These are phyloP conservation scores for Penaeus monodon DNA, from an alignment of 2,888 invertebrate species.

Conservation along the genomic window DNA sequence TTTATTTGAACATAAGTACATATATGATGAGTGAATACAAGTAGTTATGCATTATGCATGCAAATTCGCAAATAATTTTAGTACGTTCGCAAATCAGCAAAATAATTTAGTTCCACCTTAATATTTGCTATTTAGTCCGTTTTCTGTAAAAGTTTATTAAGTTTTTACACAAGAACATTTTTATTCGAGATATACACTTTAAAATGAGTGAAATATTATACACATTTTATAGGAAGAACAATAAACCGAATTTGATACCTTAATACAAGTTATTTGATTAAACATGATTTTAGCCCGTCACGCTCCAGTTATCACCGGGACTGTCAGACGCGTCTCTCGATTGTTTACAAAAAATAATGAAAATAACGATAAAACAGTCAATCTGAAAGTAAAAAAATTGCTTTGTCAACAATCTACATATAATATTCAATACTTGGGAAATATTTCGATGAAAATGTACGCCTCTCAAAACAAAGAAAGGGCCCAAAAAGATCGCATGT, in stretches of 20 bases:
- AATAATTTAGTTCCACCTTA: too few relatives aligned
- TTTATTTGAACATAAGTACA: too few relatives aligned
- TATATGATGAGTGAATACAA: too few relatives aligned
- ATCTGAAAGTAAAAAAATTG: background rate
- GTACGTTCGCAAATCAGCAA: too few relatives aligned
- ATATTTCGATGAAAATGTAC: background rate
- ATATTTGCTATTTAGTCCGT: too few relatives aligned
- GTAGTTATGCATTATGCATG: too few relatives aligned
- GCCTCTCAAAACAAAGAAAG: background rate
- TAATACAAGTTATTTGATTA: background rate
- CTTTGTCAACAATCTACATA: background rate
- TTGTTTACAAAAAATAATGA: constrained; percentile 63
- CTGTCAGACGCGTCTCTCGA: constrained; percentile 47
- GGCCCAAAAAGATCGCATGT: constrained; percentile 21
- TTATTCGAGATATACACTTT: background rate
- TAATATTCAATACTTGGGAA: constrained; percentile 6
- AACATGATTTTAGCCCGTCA: constrained; percentile 24
- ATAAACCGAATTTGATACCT: background rate
- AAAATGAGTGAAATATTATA: background rate
- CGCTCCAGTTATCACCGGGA: constrained; percentile 44
- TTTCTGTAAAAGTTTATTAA: too few relatives aligned
- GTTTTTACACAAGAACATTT: background rate
- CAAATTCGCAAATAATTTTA: too few relatives aligned
- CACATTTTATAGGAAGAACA: background rate
- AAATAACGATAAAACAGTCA: background rate